phyloP scores from a whole-genome alignment of 2,113 vertebrate species.

The Oophaga pumilio region DNA sequence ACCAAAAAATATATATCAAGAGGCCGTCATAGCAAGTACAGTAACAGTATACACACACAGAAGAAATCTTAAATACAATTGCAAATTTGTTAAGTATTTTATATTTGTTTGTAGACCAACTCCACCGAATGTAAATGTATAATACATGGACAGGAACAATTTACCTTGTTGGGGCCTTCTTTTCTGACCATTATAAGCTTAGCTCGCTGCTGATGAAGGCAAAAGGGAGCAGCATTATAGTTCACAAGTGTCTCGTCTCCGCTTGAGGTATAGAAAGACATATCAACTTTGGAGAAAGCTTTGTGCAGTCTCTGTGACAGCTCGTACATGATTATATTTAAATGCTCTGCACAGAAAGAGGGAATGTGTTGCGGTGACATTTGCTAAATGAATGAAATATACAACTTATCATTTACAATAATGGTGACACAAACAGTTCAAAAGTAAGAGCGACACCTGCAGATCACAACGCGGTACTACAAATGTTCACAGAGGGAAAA shows the following conservation, averaged over 20 bases:
- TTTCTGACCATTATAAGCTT: constrained; percentile 76
- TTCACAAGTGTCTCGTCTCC: constrained; percentile 56
- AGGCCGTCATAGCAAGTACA: no score
- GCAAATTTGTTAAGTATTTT: no score
- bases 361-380: not conserved
- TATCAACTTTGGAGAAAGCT: constrained; percentile 73
- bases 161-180: constrained; percentile 78
- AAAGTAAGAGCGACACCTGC: not conserved
- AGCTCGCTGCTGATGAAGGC: constrained; percentile 70
- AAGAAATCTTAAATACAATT: no score
- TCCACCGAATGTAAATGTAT: not conserved
- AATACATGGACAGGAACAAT: not conserved
- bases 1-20: no score
- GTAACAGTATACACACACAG: no score
- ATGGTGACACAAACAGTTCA: not conserved
- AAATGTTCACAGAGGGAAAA: not conserved
- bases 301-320: constrained; percentile 70
- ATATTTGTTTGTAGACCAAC: no score
- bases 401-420: not conserved
- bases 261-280: constrained; percentile 68
- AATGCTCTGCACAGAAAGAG: constrained; percentile 68
- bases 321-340: constrained; percentile 75
- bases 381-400: not conserved
- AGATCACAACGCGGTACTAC: not conserved
- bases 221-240: constrained; percentile 62